Conservation (phyloP, 2,888 invertebrate species). For the Campoplex nolae region DNA sequence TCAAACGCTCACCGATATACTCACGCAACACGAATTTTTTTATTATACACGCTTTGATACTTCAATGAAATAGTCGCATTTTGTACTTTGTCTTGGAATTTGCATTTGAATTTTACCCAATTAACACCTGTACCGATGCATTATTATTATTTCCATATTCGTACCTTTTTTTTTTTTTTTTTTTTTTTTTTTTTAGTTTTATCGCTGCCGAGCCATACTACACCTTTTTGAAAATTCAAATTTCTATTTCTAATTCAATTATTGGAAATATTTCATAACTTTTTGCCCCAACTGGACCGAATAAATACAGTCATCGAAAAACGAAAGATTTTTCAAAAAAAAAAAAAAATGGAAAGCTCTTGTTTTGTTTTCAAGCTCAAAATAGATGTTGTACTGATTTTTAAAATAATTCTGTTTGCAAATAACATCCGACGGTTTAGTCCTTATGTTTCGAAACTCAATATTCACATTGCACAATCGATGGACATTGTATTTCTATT, state of each 20-base stretch:
- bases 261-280: neutral
- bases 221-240: neutral
- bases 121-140: constrained; percentile 20
- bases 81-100: constrained; percentile 79
- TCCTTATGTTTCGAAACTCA: too few relatives aligned
- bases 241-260: neutral
- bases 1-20: constrained; percentile 52
- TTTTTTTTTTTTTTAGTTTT: neutral
- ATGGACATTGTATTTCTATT: too few relatives aligned
- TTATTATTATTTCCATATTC: constrained; percentile 8
- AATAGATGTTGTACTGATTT: too few relatives aligned
- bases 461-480: too few relatives aligned
- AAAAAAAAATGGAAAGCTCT: too few relatives aligned
- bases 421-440: too few relatives aligned
- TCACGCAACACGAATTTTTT: constrained; percentile 72
- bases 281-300: neutral
- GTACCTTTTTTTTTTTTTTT: neutral
- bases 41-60: constrained; percentile 75
- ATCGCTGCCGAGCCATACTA: constrained; percentile 66
- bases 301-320: neutral
- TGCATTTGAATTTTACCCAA: constrained; percentile 67
- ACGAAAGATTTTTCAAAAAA: too few relatives aligned
- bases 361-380: too few relatives aligned
- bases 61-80: constrained; percentile 80
- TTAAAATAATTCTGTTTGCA: too few relatives aligned